Evolutionary conservation across 2,113 vertebrate species (phyloP).

Genomic region (Poecile atricapillus): DNA sequence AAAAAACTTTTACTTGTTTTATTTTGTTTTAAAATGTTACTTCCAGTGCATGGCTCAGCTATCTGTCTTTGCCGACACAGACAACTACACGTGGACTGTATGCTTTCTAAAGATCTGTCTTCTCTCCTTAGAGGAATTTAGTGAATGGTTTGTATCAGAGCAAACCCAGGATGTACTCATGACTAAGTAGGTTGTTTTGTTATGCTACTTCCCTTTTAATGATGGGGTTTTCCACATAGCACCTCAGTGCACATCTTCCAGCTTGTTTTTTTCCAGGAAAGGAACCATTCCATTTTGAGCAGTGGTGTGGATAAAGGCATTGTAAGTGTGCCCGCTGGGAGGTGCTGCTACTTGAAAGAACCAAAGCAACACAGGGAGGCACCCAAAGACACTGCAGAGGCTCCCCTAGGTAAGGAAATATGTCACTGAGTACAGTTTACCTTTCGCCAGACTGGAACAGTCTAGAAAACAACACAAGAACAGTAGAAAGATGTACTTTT

Average conservation of each 20-base stretch:
- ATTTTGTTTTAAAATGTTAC: background rate
- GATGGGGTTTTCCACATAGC: background rate
- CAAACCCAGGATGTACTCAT: background rate
- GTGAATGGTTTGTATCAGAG: background rate
- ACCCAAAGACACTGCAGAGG: background rate
- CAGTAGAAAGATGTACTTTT: background rate
- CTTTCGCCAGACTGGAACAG: background rate
- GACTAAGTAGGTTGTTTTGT: background rate
- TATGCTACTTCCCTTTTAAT: background rate
- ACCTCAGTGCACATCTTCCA: background rate
- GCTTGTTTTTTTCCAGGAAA: background rate
- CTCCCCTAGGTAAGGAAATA: background rate
- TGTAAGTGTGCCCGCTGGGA: background rate
- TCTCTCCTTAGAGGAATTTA: background rate
- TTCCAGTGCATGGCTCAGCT: background rate
- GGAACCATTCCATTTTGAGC: background rate
- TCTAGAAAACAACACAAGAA: background rate
- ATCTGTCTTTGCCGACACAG: background rate
- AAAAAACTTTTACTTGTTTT: background rate
- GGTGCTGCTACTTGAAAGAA: background rate
- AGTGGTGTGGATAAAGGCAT: background rate
- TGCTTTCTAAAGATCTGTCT: background rate
- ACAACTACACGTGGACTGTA: accelerated
- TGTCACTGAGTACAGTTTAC: background rate
- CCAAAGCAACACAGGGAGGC: background rate